Evolutionary conservation across 2,888 invertebrate genomes (phyloP).

Genomic region (Rhimphoctona megacephalus): DNA sequence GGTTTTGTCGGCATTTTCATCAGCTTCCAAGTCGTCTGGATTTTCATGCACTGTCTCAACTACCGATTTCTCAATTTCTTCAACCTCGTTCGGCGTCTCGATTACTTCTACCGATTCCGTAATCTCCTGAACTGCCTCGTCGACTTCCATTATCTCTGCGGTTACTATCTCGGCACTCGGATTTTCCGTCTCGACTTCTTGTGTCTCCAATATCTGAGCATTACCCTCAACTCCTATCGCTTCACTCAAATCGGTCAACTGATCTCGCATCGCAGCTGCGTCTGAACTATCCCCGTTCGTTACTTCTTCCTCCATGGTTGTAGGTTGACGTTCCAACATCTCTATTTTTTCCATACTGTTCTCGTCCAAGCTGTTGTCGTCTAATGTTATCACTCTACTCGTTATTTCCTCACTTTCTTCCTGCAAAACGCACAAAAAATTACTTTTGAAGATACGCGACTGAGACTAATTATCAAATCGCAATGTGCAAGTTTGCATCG

Average conservation of each 20-base stretch:
- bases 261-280: slow-evolving; percentile 69
- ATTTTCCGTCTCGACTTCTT: slow-evolving; percentile 58
- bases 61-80: slow-evolving; percentile 75
- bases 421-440: slow-evolving; percentile 33
- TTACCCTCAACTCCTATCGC: slow-evolving; percentile 73
- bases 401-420: slow-evolving; percentile 62
- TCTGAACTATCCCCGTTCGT: slow-evolving; percentile 73
- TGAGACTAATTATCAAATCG: neutral
- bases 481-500: neutral
- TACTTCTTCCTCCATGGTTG: slow-evolving; percentile 75
- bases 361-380: slow-evolving; percentile 73
- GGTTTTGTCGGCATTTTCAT: slow-evolving; percentile 82
- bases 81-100: slow-evolving; percentile 54
- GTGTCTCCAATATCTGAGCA: slow-evolving; percentile 66
- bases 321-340: slow-evolving; percentile 70
- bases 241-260: slow-evolving; percentile 66
- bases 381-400: slow-evolving; percentile 67
- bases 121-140: slow-evolving; percentile 74
- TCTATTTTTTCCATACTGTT: slow-evolving; percentile 75
- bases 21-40: slow-evolving; percentile 55
- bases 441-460: neutral
- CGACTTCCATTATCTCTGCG: slow-evolving; percentile 72
- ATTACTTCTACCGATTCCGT: slow-evolving; percentile 80
- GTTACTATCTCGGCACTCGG: slow-evolving; percentile 11
- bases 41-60: slow-evolving; percentile 56